phyloP scores from a whole-genome alignment of 2,113 vertebrate genomes.

The Trematocara unimaculatum region DNA sequence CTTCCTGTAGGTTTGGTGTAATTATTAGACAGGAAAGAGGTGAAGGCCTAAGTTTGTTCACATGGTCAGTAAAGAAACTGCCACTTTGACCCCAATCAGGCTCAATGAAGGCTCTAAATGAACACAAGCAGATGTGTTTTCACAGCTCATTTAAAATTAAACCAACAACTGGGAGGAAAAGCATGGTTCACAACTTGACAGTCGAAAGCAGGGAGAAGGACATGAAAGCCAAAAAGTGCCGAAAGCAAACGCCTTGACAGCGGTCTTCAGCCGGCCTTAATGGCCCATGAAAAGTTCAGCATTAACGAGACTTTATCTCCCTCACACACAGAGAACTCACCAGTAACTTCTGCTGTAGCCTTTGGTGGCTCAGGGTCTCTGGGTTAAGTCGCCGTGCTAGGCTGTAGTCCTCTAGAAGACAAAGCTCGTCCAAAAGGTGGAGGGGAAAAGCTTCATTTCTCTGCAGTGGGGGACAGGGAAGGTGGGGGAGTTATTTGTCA shows the following conservation, averaged over 20 bases:
- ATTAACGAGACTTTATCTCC: slow-evolving; percentile 6
- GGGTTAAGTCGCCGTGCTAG: slow-evolving; percentile 42
- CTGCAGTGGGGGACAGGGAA: slow-evolving; percentile 46
- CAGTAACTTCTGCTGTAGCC: slow-evolving; percentile 50
- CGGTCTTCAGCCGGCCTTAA: background rate
- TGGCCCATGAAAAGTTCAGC: background rate
- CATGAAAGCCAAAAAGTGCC: slow-evolving; percentile 2
- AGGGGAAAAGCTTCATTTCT: slow-evolving; percentile 68
- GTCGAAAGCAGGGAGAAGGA: background rate
- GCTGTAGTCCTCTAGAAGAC: slow-evolving; percentile 55
- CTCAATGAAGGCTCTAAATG: background rate
- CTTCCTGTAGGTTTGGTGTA: background rate
- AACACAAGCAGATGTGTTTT: background rate
- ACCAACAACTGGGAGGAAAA: slow-evolving; percentile 25
- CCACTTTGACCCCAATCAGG: slow-evolving; percentile 17
- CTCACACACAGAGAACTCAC: slow-evolving; percentile 65
- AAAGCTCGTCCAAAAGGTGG: slow-evolving; percentile 47
- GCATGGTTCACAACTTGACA: slow-evolving; percentile 32
- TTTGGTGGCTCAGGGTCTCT: slow-evolving; percentile 46
- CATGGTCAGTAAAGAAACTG: background rate
- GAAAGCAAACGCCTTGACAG: slow-evolving; percentile 5
- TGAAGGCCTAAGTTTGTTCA: background rate
- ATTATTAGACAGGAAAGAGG: background rate
- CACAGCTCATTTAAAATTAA: slow-evolving; percentile 24
- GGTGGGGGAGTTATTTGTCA: background rate